A percentile compares a stretch with the other conserved stretches of the same genome.
phyloP scores from a whole-genome alignment of 2,888 invertebrate species.

The Parnassius mnemosyne region DNA sequence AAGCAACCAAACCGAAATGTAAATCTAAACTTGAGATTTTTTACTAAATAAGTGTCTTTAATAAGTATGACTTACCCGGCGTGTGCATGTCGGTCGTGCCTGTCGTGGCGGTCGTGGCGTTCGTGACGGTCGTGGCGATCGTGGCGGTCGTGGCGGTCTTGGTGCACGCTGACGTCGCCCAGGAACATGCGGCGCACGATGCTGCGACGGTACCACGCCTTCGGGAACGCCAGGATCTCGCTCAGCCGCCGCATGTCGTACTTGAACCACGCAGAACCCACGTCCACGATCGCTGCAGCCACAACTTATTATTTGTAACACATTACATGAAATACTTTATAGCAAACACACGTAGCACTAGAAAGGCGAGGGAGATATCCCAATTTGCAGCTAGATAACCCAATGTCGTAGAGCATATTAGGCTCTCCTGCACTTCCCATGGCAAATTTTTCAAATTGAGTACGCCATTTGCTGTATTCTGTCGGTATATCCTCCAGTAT shows the following conservation, averaged over 20 bases:
- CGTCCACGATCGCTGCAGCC: conserved; percentile 93
- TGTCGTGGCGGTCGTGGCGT: conserved; percentile 32
- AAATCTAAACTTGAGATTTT: not conserved
- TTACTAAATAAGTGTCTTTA: conserved; percentile 30
- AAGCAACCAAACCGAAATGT: too few relatives aligned
- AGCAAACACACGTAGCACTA: too few relatives aligned
- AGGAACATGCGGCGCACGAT: conserved; percentile 95
- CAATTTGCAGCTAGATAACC: too few relatives aligned
- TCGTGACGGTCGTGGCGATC: conserved; percentile 33
- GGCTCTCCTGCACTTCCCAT: too few relatives aligned
- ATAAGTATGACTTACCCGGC: conserved; percentile 1
- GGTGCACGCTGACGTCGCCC: conserved; percentile 90
- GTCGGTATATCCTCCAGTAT: too few relatives aligned
- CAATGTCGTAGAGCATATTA: too few relatives aligned
- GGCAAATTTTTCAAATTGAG: too few relatives aligned
- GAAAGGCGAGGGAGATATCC: too few relatives aligned
- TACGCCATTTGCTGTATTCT: too few relatives aligned
- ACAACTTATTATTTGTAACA: not conserved
- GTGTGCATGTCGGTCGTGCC: conserved; percentile 35
- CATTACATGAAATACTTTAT: not conserved
- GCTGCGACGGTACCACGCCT: conserved; percentile 98
- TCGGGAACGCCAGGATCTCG: conserved; percentile 98
- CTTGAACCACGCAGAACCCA: conserved; percentile 97
- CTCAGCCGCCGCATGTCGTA: conserved; percentile 98
- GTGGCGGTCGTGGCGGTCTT: conserved; percentile 26